Evolutionary conservation across 2,888 invertebrate species (phyloP).

Genomic region (Lithophane leautieri): DNA sequence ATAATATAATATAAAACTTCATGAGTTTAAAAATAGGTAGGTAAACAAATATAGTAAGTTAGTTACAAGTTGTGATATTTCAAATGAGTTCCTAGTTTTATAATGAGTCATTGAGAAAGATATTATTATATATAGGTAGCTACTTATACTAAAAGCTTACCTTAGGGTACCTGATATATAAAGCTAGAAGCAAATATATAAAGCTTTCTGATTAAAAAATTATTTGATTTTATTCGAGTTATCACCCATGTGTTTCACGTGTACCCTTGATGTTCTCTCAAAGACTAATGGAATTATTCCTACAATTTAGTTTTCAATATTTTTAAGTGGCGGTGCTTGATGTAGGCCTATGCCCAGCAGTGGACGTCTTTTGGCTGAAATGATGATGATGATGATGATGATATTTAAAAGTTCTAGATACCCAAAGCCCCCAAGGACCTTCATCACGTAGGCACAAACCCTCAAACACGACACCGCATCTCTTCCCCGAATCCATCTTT

Average conservation of each 20-base stretch:
- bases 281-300: no score
- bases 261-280: background rate
- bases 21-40: conserved; percentile 18
- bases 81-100: conserved; percentile 12
- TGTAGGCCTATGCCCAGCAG: no score
- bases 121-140: background rate
- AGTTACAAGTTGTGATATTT: conserved; percentile 5
- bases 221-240: background rate
- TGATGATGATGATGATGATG: no score
- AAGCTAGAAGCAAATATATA: no score
- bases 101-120: background rate
- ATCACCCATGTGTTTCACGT: background rate
- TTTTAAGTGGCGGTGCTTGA: no score
- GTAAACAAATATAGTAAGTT: conserved; percentile 7
- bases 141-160: background rate
- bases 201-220: background rate
- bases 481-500: conserved; percentile 63
- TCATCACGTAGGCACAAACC: conserved; percentile 48
- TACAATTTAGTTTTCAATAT: background rate
- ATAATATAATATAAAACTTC: conserved; percentile 1
- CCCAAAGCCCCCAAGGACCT: background rate
- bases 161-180: background rate
- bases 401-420: background rate
- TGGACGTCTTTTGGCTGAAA: no score
- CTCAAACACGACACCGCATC: conserved; percentile 29